Evolutionary conservation across 2,113 vertebrate species (phyloP), one percentile per base, ranked within the genome.

Genomic region (Coregonus clupeaformis): DNA sequence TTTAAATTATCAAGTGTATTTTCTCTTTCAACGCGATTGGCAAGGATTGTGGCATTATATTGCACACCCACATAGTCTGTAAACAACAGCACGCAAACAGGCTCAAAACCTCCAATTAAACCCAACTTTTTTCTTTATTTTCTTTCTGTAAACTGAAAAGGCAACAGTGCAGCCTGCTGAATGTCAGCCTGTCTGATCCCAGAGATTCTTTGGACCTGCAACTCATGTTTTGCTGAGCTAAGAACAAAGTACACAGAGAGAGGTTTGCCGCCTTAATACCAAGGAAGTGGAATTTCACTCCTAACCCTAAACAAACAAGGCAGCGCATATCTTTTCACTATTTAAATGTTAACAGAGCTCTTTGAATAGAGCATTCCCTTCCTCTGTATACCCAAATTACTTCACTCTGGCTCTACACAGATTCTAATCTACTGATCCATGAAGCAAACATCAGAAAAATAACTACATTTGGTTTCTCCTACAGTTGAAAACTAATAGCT

Each of bases 151-250:
- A 85, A 78, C 85, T 85, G 85, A 84, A 88, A 87, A 87, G 78
- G 87, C 85, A 88, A 78, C 78, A 78, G 78, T 73, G 84, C 83
- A 85, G 88, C 87, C 90, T 86, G 88, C 84, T 88, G 86, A 90
- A 87, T 87, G 89, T 91, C 91, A 89, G 89, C 78, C 80, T 84
- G 89, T 91, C 89, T 88, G 91, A 91, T 90, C 83, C 89, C 32
- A 73, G 83, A 83, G 80, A 85, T 89, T 89, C 86, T 88, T 80
- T 82, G 76, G 88, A 86, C 83, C 86, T 88, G 86, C 86, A 80
- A 80, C 80, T 90, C 90, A 89, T 80, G 16, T 89, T 92, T 86
- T 92, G 86, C 90, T 92, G 91, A 94, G 91, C 90, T 90, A 85
- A 87, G 87, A 91, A 89, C 91, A 90, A 91, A 92, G 86, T 18